These are phyloP conservation scores for Grammomys dolichurus DNA, from an alignment of 2,113 vertebrate species.

Conservation along the genomic window DNA sequence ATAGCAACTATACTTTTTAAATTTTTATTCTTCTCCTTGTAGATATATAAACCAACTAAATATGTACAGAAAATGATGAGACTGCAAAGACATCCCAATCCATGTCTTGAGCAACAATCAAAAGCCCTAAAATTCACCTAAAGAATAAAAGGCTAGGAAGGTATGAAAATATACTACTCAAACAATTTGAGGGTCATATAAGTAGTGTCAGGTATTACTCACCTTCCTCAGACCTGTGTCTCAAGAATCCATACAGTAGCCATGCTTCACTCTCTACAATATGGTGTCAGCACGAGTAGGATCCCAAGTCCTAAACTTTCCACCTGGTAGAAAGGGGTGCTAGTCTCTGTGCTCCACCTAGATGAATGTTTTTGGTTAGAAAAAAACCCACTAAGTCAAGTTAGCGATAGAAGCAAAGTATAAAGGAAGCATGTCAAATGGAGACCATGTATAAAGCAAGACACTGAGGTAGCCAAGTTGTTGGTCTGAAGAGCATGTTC, in stretches of 20 bases:
- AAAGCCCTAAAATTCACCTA: neutral
- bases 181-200: neutral
- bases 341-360: neutral
- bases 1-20: neutral
- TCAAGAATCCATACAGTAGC: accelerated
- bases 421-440: slow-evolving; percentile 5
- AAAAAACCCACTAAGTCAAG: slow-evolving; percentile 31
- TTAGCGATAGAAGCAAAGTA: slow-evolving; percentile 16
- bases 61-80: neutral
- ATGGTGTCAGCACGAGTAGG: neutral
- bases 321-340: neutral
- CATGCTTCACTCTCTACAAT: neutral
- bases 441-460: slow-evolving; percentile 28
- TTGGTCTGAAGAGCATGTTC: neutral
- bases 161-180: neutral
- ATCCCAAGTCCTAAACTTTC: neutral
- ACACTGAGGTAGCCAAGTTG: neutral
- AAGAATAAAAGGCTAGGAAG: neutral
- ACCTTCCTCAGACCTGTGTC: neutral
- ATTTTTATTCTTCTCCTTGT: neutral
- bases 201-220: neutral
- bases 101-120: neutral
- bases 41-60: slow-evolving; percentile 10
- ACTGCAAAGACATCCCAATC: neutral
- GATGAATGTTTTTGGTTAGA: neutral